A percentile compares a stretch with the other conserved stretches of the same genome.
phyloP scores from a whole-genome alignment of 2,797 vertebrate species.

The Xiphophorus birchmanni region DNA sequence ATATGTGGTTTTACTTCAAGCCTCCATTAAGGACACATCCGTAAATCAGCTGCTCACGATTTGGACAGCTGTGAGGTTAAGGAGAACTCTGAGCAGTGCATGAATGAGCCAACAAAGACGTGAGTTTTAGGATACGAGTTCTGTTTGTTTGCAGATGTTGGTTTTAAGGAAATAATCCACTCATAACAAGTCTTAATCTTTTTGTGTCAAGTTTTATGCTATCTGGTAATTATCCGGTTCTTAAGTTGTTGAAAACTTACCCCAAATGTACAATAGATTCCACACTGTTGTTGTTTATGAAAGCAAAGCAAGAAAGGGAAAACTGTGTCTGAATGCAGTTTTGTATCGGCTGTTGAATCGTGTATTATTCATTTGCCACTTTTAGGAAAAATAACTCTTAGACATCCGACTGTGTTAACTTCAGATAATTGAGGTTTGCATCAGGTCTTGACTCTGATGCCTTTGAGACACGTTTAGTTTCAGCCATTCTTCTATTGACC shows the following conservation, averaged over 20 bases:
- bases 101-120: neutral
- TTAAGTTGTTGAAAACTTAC: neutral
- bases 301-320: neutral
- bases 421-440: neutral
- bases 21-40: slow-evolving; percentile 20
- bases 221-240: neutral
- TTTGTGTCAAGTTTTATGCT: neutral
- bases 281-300: neutral
- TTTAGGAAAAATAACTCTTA: neutral
- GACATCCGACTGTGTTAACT: neutral
- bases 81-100: neutral
- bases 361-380: neutral
- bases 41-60: slow-evolving; percentile 29
- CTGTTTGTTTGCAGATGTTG: neutral
- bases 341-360: too few relatives aligned
- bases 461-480: neutral
- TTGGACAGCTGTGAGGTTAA: neutral
- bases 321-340: neutral
- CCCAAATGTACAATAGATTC: neutral
- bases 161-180: neutral
- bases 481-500: neutral
- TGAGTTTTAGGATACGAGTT: neutral
- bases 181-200: neutral
- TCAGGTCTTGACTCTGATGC: neutral
- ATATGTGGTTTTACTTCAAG: slow-evolving; percentile 46